Conservation (phyloP, 2,888 invertebrate species). For the Luperina testacea region DNA sequence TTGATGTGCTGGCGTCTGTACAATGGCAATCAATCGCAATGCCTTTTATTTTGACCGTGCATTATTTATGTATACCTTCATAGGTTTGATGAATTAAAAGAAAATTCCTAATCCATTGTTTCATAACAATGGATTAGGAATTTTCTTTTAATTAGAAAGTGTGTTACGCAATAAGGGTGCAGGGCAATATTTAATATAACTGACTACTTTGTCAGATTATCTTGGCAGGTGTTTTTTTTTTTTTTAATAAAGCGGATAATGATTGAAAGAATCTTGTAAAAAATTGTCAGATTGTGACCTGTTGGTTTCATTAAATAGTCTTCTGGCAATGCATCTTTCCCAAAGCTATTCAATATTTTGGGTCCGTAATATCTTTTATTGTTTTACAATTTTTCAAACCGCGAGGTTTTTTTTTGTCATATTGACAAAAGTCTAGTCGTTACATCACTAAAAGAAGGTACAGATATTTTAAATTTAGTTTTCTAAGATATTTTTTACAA, state of each 20-base stretch:
- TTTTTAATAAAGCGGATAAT: background rate
- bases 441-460: background rate
- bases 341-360: constrained; percentile 32
- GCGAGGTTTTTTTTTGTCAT: constrained; percentile 12
- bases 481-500: background rate
- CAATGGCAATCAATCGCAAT: background rate
- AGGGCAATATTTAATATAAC: background rate
- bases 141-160: background rate
- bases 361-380: constrained; percentile 22
- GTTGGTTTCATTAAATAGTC: background rate
- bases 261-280: background rate
- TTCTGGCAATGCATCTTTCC: constrained; percentile 1
- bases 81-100: no score
- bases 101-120: no score
- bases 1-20: no score
- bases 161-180: background rate
- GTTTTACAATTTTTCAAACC: background rate
- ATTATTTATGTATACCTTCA: background rate
- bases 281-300: background rate
- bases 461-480: background rate
- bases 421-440: constrained; percentile 22
- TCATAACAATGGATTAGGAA: background rate
- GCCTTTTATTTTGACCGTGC: background rate
- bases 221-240: background rate
- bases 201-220: background rate